Evolutionary conservation across 2,888 invertebrate genomes (phyloP), one percentile per base, ranked within the genome.

Genomic region (Eupithecia subfuscata): DNA sequence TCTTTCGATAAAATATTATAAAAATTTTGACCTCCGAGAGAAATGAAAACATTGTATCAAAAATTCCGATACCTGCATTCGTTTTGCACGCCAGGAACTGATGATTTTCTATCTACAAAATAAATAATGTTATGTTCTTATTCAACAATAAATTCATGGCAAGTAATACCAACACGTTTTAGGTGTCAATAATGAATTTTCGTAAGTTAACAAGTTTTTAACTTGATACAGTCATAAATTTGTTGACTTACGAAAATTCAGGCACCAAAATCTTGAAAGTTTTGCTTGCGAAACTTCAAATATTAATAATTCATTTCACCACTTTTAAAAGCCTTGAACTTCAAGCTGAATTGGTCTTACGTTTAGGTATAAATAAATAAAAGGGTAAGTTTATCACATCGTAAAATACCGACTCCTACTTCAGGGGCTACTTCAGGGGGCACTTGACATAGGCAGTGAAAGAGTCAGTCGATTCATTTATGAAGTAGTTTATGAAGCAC

Each of bases 291-390:
- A 25, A 56, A 56, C 56, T 56, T 5, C 56, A 8, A 7, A 22
- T 22, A 56, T 25, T 22, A 56, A 56, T 56, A 22, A 56, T 56
- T 56, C 56, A 56, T 56, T 56, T 56, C 56, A 56, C 60, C 60
- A 60, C 60, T 14, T 69, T 69, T 34, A 64, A 70, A 73, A 68
- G 71, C 70, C 76, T 73, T 40, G 67, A 70, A 34, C 65, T 70
- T 52, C 48, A 52, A 56, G 43, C 69, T 56, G 69, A 68, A 75
- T 73, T 67, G 70, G 73, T 75, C 72, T 71, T 30, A 64, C 65
- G 56, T 70, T 73, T 67, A 69, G 71, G 70, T 73, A 43, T 71
- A 70, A 75, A 77, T 74, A 72, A 70, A 72, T 74, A 77, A 70
- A 65, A 70, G 43, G 68, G 69, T 71, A 43, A 71, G 69, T 76